Evolutionary conservation across 2,113 vertebrate species (phyloP).

Genomic region (Pomatostomus ruficeps): DNA sequence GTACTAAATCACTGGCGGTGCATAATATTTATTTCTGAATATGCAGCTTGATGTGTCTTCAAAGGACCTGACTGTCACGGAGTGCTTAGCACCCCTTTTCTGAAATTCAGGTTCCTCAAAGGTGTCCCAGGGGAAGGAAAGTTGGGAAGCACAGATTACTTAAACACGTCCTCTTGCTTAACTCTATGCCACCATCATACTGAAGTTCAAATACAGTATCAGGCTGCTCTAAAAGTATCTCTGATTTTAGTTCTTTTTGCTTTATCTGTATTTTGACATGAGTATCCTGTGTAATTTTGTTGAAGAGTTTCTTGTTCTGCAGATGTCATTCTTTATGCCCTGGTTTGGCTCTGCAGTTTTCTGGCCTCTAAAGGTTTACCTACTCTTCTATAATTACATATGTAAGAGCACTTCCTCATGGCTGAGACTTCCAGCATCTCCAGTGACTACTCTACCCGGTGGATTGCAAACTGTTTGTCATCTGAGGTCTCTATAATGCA

Average conservation of each 20-base stretch:
- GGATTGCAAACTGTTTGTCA: background rate
- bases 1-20: background rate
- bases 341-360: background rate
- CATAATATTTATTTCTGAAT: background rate
- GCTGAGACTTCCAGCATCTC: background rate
- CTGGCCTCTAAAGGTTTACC: background rate
- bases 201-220: background rate
- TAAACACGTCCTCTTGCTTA: background rate
- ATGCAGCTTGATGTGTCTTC: background rate
- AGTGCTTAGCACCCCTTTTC: background rate
- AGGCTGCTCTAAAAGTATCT: background rate
- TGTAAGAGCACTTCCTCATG: background rate
- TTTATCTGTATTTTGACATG: background rate
- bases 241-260: background rate
- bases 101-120: slow-evolving; percentile 1
- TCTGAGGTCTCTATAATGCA: background rate
- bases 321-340: background rate
- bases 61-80: background rate
- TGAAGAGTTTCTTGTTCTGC: background rate
- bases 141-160: background rate
- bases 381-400: background rate
- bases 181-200: background rate
- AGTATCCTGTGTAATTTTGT: background rate
- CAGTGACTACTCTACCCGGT: background rate
- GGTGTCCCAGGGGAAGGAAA: background rate